Conservation (phyloP, 2,113 vertebrate species). For the Brevimyrus niger region DNA sequence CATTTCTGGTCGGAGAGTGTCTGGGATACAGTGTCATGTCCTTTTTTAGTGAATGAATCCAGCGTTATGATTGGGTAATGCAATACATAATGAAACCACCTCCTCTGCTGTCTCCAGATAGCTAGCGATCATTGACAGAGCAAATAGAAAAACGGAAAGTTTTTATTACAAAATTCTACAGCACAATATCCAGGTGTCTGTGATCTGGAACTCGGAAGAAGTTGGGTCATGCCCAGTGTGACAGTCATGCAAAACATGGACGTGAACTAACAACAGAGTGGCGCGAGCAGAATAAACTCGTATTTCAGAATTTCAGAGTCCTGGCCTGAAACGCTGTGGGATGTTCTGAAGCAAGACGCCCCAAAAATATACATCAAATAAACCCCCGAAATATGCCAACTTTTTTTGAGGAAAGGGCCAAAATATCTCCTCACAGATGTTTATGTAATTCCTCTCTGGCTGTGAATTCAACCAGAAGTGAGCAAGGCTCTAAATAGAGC, state of each 20-base stretch:
- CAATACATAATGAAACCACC: neutral
- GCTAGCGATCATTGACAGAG: neutral
- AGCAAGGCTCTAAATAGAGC: neutral
- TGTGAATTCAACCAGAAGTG: neutral
- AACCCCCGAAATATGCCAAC: neutral
- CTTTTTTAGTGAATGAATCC: neutral
- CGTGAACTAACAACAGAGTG: neutral
- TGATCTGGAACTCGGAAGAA: neutral
- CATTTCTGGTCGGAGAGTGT: neutral
- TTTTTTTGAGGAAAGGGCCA: neutral
- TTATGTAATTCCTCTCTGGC: neutral
- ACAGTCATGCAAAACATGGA: neutral
- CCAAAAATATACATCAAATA: neutral
- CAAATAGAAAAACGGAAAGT: too few species aligned
- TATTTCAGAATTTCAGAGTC: neutral
- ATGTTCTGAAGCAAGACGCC: neutral
- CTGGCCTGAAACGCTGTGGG: neutral
- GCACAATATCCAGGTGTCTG: neutral
- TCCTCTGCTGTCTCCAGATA: neutral
- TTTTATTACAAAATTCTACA: neutral
- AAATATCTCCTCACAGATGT: neutral
- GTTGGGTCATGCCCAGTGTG: neutral
- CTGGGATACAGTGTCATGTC: neutral
- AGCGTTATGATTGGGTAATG: neutral
- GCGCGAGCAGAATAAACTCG: neutral